phyloP scores from a whole-genome alignment of 1,140 invertebrate genomes.

The Harlomillsia oculata region DNA sequence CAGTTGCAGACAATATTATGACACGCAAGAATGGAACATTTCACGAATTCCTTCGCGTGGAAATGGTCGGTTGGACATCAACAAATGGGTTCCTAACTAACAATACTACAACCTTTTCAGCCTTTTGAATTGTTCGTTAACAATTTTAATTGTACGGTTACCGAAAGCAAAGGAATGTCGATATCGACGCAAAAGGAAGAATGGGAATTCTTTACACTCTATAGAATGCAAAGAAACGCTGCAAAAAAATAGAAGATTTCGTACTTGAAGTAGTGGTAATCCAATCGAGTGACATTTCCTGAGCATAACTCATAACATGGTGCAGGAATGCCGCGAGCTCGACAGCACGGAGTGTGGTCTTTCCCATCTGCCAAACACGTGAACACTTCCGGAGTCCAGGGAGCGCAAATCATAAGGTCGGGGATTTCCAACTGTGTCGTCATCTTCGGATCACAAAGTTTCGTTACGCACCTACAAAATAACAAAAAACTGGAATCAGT shows the following conservation, averaged over 20 bases:
- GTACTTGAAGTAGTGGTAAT: conserved; percentile 70
- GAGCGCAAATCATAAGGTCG: conserved; percentile 75
- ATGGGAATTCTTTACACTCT: no score
- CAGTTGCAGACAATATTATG: no score
- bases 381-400: conserved; percentile 67
- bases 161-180: background rate
- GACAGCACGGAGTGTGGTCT: conserved; percentile 71
- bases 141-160: no score
- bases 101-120: no score
- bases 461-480: conserved; percentile 53
- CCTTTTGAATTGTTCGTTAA: no score
- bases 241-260: conserved; percentile 1
- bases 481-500: no score
- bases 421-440: conserved; percentile 51
- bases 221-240: no score
- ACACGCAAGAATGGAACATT: no score
- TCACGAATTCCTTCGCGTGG: no score
- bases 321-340: conserved; percentile 57
- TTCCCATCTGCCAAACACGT: conserved; percentile 65
- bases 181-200: background rate
- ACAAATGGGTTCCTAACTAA: no score
- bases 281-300: conserved; percentile 63
- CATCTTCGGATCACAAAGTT: conserved; percentile 64
- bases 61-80: no score
- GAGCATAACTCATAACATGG: conserved; percentile 63